phyloP scores from a whole-genome alignment of 2,797 vertebrate species.

The Bovichtus variegatus region DNA sequence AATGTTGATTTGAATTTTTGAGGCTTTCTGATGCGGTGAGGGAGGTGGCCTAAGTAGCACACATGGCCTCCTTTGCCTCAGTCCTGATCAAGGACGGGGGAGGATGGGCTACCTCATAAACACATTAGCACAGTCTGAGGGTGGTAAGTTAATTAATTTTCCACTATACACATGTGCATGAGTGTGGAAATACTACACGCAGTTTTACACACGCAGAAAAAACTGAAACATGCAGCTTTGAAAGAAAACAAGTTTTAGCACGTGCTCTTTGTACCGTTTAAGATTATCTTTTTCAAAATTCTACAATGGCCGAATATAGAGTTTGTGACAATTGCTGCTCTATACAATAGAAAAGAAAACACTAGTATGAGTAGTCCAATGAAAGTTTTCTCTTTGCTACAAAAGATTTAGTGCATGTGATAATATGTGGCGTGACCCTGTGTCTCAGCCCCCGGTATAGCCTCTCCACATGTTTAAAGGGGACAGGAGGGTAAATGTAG shows the following conservation, averaged over 20 bases:
- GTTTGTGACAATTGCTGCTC: background rate
- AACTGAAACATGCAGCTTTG: background rate
- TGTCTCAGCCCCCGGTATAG: background rate
- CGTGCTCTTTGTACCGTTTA: background rate
- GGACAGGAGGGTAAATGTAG: constrained; percentile 64
- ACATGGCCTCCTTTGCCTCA: constrained; percentile 56
- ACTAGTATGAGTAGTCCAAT: background rate
- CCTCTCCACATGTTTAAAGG: constrained; percentile 32
- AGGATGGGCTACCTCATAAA: constrained; percentile 56
- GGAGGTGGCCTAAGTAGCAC: constrained; percentile 58
- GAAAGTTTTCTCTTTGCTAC: background rate
- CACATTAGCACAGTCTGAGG: constrained; percentile 61
- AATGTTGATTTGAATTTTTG: constrained; percentile 96
- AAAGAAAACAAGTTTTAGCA: background rate
- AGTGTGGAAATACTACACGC: background rate
- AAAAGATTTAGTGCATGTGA: constrained; percentile 17
- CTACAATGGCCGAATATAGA: background rate
- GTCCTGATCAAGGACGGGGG: constrained; percentile 48
- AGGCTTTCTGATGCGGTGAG: constrained; percentile 78
- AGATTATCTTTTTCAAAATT: background rate
- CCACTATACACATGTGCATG: constrained; percentile 25
- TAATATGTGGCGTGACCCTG: constrained; percentile 48
- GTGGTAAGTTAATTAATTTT: constrained; percentile 62
- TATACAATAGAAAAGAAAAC: background rate
- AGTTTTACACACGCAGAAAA: background rate